phyloP scores from a whole-genome alignment of 2,888 invertebrate species.

The Cephalotes varians region DNA sequence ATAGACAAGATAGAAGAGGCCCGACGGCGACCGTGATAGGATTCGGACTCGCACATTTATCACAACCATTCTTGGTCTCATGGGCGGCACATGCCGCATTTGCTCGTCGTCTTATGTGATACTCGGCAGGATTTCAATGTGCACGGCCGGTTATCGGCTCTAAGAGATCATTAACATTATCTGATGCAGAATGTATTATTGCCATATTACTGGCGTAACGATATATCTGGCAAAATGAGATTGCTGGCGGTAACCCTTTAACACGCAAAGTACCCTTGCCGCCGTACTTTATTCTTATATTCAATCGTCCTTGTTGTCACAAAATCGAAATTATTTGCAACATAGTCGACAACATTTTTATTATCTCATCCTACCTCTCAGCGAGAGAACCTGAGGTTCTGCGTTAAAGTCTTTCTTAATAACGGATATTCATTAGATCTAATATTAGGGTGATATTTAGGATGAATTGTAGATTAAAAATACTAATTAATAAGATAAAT shows the following conservation, averaged over 20 bases:
- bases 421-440: too few species aligned
- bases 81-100: slow-evolving; percentile 43
- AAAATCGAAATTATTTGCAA: too few species aligned
- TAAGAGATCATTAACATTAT: slow-evolving; percentile 60
- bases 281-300: background rate
- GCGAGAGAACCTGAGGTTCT: too few species aligned
- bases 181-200: slow-evolving; percentile 46
- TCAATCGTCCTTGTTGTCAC: too few species aligned
- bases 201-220: slow-evolving; percentile 35
- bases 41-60: slow-evolving; percentile 30
- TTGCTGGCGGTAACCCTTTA: slow-evolving; percentile 19
- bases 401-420: too few species aligned
- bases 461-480: too few species aligned
- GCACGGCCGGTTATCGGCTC: slow-evolving; percentile 47
- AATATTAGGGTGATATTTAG: too few species aligned
- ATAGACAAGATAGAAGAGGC: background rate
- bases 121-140: slow-evolving; percentile 35
- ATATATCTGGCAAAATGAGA: slow-evolving; percentile 35
- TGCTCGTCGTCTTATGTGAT: slow-evolving; percentile 42
- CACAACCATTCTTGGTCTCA: slow-evolving; percentile 45
- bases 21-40: slow-evolving; percentile 32
- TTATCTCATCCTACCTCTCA: too few species aligned
- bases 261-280: background rate
- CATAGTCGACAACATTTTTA: too few species aligned
- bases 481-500: too few species aligned